Evolutionary conservation across 2,113 vertebrate species (phyloP), one percentile per base, ranked within the genome.

Genomic region (Columba livia): DNA sequence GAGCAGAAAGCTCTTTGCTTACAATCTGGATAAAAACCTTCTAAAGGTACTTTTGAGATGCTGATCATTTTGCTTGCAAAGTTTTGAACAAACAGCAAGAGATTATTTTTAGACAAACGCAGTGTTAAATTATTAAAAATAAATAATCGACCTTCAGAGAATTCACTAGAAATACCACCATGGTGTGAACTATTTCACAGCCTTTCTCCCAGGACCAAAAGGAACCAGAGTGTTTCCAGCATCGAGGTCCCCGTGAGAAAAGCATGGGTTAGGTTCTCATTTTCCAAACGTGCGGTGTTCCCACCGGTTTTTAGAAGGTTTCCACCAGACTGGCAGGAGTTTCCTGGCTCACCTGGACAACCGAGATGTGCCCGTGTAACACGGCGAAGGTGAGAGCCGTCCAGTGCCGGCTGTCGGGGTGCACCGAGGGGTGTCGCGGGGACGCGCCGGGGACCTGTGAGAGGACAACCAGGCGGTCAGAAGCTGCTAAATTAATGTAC

Each of bases 331-430:
- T 16, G 42, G 42, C 42, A 42, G 42, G 42, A 3, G 15, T 42
- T 42, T 17, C 42, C 42, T 17, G 42, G n/a, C 98, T 95, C 50
- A 99, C 99, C 99, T 99, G 99, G 5, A 99, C 99, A 1, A 99
- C 99, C 0, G 99, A 99, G 95, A 99, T 99, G 97, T 99, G 99
- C 58, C 99, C 99, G 0, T 99, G 99, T 14, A 99, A 66, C 70
- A 99, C 99, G 0, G 99, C 99, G 0, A 99, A 99, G 2, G 99
- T 99, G 56, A 99, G 98, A 0, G 99, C 98, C 0, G 99, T 99
- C 99, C 99, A 99, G 97, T 99, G 98, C 8, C 99, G 98, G 93
- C 99, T 99, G 96, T 99, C 99, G 0, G 99, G 99, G n/a, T 99
- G 99, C n/a, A 99, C 98, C 2, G 99, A 99, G 1, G 99, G 99